Percentiles rank a stretch among this genome's conserved stretches.
Evolutionary conservation across 2,113 vertebrate genomes (phyloP).

Genomic region (Delphinus delphis): DNA sequence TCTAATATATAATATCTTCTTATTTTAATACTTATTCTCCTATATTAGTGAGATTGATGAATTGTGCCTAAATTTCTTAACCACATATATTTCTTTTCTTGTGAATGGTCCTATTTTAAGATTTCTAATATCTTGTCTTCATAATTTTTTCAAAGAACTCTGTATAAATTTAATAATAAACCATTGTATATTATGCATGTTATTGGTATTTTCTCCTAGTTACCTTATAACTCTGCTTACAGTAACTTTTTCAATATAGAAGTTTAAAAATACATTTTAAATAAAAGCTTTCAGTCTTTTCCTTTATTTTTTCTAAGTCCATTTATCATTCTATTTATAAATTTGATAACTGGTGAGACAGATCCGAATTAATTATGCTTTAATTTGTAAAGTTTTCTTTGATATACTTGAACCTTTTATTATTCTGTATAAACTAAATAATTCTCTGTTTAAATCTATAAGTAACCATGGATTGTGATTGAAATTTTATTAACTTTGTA

Average conservation of each 20-base stretch:
- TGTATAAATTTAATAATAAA: background rate
- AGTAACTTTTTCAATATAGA: background rate
- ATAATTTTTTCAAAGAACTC: background rate
- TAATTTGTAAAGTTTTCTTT: slow-evolving; percentile 13
- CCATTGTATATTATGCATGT: background rate
- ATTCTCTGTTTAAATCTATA: background rate
- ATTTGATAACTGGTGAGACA: background rate
- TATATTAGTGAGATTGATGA: background rate
- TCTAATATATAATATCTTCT: background rate
- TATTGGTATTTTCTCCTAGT: background rate
- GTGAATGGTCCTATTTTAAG: background rate
- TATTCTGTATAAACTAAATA: background rate
- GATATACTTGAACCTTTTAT: background rate
- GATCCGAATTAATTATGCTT: background rate
- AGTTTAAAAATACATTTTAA: background rate
- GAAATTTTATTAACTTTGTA: slow-evolving; percentile 7
- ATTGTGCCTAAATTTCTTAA: background rate
- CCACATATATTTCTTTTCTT: background rate
- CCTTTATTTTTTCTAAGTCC: background rate
- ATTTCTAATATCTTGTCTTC: background rate
- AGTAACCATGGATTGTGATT: background rate
- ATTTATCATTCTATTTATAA: slow-evolving; percentile 24
- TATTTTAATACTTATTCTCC: slow-evolving; percentile 22
- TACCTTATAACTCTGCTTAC: background rate
- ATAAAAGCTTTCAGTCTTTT: background rate